These are phyloP conservation scores for Ataeniobius toweri DNA, from an alignment of 2,797 vertebrate genomes.

Conservation along the genomic window DNA sequence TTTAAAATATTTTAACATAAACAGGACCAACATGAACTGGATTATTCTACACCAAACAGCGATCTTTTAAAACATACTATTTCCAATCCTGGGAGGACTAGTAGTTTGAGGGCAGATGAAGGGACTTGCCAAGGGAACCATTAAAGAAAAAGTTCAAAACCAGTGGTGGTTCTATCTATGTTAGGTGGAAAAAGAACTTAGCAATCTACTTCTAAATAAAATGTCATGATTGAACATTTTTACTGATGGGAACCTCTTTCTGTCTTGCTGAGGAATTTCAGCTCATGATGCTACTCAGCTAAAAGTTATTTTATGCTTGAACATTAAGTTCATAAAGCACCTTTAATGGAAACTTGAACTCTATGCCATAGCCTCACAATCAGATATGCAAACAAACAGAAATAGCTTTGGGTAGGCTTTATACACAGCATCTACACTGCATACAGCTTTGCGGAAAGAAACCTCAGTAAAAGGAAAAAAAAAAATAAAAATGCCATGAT, in stretches of 20 bases:
- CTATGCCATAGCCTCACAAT: not conserved
- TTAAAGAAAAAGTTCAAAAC: not conserved
- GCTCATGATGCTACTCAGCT: not conserved
- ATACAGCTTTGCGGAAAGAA: not conserved
- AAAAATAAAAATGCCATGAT: not conserved
- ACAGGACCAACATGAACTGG: not conserved
- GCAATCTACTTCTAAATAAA: not conserved
- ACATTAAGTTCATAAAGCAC: not conserved
- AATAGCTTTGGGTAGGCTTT: not conserved
- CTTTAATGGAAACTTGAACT: not conserved
- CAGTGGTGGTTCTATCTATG: not conserved
- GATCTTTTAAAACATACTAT: not conserved
- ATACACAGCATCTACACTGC: not conserved
- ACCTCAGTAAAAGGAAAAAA: not conserved
- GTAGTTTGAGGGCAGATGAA: not conserved
- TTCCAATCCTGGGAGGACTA: not conserved
- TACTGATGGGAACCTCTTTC: not conserved
- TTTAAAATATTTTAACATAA: not conserved
- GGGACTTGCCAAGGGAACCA: not conserved
- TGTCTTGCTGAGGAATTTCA: not conserved
- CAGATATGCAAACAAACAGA: not conserved
- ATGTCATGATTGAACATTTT: not conserved
- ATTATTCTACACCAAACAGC: not conserved
- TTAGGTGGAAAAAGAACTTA: not conserved
- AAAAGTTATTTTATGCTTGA: not conserved